Base-by-base conservation (phyloP, 2,113 vertebrate genomes). In the Phycodurus eques region DNA sequence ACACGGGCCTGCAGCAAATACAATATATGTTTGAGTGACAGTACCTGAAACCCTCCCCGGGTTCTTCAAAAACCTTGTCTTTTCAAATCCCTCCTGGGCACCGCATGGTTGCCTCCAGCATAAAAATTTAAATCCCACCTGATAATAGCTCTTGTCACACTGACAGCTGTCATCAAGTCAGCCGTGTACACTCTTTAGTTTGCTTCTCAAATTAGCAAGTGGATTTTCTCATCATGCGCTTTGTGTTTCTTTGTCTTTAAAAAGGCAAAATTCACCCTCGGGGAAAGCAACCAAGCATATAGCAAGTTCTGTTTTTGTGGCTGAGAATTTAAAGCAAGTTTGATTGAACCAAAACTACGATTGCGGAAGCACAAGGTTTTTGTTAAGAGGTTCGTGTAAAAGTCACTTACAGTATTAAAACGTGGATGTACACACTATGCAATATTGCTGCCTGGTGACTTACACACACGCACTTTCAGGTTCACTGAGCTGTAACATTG, bases 101-200 rank as follows among this genome's bases (percentile, higher is more conserved):
- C 90, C 85, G 87, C 88, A 90, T 91, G 87, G 74, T n/a, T 89
- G 83, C 88, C 80, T 90, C 68, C 67, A 71, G 87, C 87, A 87
- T 85, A 90, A 91, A 83, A 90, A 92, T 89, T 90, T 80, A 83
- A 89, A 89, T 92, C 86, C 88, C 91, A 90, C 89, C 68, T 83
- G 88, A 89, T 92, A 90, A 87, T 89, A 80, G 77, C 78, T 86
- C 84, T 80, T 81, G 85, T 76, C 74, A 82, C 87, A 54, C 72
- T 86, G 89, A 90, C 88, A 92, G 86, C 90, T 89, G 83, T 88
- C 90, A 85, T 90, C 54, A 74, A 86, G 68, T 87, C 73, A 79
- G 62, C 80, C 72, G 77, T 89, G 85, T 85, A 91, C 83, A 80
- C 85, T 63, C 69, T 89, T 86, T 78, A 80, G 77, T 89, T 83